Conservation (phyloP, 2,888 invertebrate species). For the Melanargia galathea region DNA sequence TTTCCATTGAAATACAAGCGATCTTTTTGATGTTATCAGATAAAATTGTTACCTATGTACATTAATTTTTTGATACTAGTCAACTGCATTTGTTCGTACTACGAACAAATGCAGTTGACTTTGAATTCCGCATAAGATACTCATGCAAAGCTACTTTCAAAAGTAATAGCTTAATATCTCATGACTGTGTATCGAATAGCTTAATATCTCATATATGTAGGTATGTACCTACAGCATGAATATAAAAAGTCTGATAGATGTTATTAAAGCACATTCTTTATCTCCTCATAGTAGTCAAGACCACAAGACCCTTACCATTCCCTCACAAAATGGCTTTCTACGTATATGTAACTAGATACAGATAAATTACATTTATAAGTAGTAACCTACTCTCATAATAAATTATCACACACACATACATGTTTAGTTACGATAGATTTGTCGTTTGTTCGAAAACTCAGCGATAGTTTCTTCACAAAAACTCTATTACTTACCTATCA, state of each 20-base stretch:
- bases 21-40: neutral
- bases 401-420: too few species aligned
- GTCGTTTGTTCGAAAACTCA: too few species aligned
- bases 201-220: too few species aligned
- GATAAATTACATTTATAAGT: too few species aligned
- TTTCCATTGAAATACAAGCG: neutral
- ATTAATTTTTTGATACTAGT: neutral
- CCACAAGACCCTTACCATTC: constrained; percentile 60
- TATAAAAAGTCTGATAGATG: constrained; percentile 65
- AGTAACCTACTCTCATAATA: too few species aligned
- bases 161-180: neutral
- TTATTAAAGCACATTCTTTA: constrained; percentile 65
- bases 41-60: neutral
- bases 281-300: constrained; percentile 60
- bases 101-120: neutral
- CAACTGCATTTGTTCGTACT: too few species aligned
- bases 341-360: constrained; percentile 55
- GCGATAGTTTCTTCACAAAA: too few species aligned
- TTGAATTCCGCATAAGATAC: neutral
- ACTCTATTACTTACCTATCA: too few species aligned
- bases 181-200: neutral
- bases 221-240: constrained; percentile 26
- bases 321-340: constrained; percentile 68
- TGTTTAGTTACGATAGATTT: too few species aligned
- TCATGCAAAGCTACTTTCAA: neutral